Base-by-base conservation (phyloP, 2,888 invertebrate genomes). In the Drosophila sordidula region DNA sequence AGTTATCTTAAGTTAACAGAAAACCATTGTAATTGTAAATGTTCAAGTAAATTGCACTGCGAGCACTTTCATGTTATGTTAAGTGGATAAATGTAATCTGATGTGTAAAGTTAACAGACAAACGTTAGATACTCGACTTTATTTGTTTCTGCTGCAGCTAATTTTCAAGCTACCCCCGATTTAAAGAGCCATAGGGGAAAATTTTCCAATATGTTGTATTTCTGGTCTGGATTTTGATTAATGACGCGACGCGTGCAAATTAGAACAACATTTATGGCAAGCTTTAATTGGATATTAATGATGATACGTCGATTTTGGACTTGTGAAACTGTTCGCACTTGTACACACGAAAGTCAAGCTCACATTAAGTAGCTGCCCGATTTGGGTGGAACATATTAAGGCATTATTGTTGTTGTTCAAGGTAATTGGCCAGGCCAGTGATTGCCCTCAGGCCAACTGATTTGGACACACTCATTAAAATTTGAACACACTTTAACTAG, bases 211-310 rank as follows among this genome's bases (percentile, higher is more conserved):
- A 12, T 42, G 41, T 58, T 54, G 34, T 41, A 26, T 63, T 61
- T 45, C 59, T 65, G 62, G 46, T 61, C 47, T 49, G 45, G 56
- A 38, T 55, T 55, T 78, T 85, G 82, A 83, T 85, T 83, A 78
- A 85, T 81, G 85, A 87, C 72, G 57, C 76, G 65, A 56, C 63
- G 65, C 63, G 79, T 70, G 86, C 82, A 85, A 85, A 87, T 85
- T 85, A 72, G 85, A 81, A 69, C 86, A 78, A 66, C 87, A 68
- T 81, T 81, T 84, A 78, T 68, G 85, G 85, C 69, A 61, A 85
- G 56, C 57, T 87, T 74, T 81, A 87, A 84, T 87, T 84, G 76
- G 79, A 70, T 85, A 87, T 84, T 84, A 87, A 84, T 81, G 87
- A 87, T 78, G 82, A 78, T 72, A 80, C 46, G 70, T 42, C 55